phyloP scores from a whole-genome alignment of 2,797 vertebrate genomes.

The Carduelis carduelis region DNA sequence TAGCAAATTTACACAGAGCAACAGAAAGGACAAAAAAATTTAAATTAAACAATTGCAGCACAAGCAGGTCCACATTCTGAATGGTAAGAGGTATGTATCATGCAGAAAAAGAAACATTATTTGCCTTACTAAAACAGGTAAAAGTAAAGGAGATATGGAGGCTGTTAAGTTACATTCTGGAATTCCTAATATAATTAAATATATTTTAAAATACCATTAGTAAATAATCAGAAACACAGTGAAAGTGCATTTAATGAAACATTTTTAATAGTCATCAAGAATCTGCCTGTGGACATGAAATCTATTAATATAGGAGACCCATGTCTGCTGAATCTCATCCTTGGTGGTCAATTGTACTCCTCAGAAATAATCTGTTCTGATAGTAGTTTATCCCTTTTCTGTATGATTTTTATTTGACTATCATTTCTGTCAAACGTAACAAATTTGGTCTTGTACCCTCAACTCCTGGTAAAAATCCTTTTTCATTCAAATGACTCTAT shows the following conservation, averaged over 20 bases:
- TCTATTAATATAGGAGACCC: background rate
- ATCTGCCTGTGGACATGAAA: background rate
- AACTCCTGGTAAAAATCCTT: background rate
- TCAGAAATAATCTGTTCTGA: background rate
- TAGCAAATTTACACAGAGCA: background rate
- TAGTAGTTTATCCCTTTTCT: background rate
- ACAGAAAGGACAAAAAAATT: background rate
- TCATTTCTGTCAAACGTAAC: background rate
- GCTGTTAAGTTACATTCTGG: background rate
- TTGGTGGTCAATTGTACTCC: background rate
- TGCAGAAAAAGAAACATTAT: background rate
- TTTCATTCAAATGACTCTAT: background rate
- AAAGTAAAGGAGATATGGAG: background rate
- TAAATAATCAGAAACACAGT: background rate
- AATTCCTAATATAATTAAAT: background rate
- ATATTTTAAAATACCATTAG: background rate
- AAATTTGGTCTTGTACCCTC: background rate
- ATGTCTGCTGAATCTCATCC: background rate
- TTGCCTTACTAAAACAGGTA: background rate
- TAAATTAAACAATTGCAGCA: background rate
- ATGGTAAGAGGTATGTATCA: background rate
- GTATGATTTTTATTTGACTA: background rate
- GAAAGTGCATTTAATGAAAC: background rate
- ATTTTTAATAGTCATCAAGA: background rate
- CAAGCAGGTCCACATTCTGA: background rate